Base-by-base conservation (phyloP, 2,888 invertebrate species). In the Papilio elwesi region DNA sequence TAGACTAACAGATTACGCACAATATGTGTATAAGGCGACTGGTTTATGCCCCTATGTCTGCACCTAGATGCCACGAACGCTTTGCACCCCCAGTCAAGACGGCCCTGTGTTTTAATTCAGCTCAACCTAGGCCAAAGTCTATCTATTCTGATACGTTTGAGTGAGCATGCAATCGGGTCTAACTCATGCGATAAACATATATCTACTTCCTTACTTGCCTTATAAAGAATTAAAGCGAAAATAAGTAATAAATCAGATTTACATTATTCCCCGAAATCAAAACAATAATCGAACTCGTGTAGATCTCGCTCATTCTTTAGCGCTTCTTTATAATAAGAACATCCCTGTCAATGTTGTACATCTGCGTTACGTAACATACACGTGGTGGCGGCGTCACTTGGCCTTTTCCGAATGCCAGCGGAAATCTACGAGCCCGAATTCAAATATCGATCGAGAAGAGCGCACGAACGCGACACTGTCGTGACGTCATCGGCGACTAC, bases 261-360 rank as follows among this genome's bases (percentile, higher is more conserved):
- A n/a, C 38, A 38, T 5, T 62, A 15, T 43, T 43, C n/a, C 9
- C 6, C 38, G 10, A 26, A 26, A 26, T 26, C 26, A 26, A 26
- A 26, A 2, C 15, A n/a, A 26, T 26, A 26, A 43, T n/a, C 15
- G n/a, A 26, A 26, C 26, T 26, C 59, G 13, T 43, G 43, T 83
- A 82, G 82, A 81, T 79, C 80, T 77, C 78, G 80, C 81, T 74
- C 77, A 76, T 75, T 77, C 77, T 85, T 78, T 82, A 73, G 49
- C 71, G 53, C 59, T 77, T 68, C 81, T 83, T 82, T 81, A 84
- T 83, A 87, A 89, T 38, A 69, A 12, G 49, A 12, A 66, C 57
- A 90, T 88, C 87, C 88, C 88, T 84, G 88, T 93, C 92, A 93
- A 93, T 92, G 88, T 78, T 76, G 79, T 90, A 86, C 79, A 83